Conservation (phyloP, 2,797 vertebrate genomes). For the Poliocrania exsul region DNA sequence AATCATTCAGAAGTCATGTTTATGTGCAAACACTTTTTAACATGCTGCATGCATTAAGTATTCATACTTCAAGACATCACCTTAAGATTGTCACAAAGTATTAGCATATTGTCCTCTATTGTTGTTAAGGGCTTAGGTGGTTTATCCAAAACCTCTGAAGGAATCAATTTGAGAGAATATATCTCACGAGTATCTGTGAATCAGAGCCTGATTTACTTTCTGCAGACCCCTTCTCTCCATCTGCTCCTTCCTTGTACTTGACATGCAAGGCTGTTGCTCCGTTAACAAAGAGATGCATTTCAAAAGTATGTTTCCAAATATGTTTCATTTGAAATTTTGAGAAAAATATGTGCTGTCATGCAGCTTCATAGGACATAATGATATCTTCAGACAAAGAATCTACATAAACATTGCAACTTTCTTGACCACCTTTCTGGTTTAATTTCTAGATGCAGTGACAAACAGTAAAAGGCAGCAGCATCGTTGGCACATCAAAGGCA, state of each 20-base stretch:
- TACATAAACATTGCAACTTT: background rate
- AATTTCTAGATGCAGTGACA: background rate
- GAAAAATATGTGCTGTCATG: background rate
- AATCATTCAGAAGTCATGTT: background rate
- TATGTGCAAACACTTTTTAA: constrained; percentile 3
- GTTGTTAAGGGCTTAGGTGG: background rate
- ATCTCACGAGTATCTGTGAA: background rate
- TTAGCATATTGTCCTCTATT: background rate
- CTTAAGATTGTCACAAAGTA: background rate
- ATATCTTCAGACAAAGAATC: background rate
- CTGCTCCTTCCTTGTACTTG: background rate
- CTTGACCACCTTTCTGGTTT: background rate
- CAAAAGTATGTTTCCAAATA: background rate
- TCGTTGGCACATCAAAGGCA: background rate
- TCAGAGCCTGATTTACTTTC: background rate
- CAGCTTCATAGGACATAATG: background rate
- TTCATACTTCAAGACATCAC: background rate
- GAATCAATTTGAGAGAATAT: background rate
- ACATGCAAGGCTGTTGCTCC: background rate
- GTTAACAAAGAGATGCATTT: background rate
- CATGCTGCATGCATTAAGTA: background rate
- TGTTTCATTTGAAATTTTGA: background rate
- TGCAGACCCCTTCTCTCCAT: background rate
- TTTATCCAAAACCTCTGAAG: background rate
- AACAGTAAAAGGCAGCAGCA: background rate